These are phyloP conservation scores for Idris sp. DNA, from an alignment of 1,140 invertebrate genomes.

Conservation along the genomic window DNA sequence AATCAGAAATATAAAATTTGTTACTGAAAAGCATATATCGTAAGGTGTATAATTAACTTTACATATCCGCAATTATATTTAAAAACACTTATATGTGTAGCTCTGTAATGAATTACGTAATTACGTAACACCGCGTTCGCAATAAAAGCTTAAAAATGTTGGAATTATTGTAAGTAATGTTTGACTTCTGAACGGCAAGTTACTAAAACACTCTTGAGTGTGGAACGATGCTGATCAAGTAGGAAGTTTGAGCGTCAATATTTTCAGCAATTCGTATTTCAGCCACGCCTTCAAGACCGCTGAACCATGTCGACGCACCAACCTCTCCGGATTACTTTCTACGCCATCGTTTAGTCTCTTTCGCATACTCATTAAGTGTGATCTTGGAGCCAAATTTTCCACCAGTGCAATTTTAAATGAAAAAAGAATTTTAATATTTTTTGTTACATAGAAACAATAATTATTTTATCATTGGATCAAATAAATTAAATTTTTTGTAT, in stretches of 20 bases:
- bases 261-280: slow-evolving; percentile 60
- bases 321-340: slow-evolving; percentile 60
- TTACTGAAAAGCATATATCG: too few species aligned
- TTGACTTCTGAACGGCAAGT: slow-evolving; percentile 33
- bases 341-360: slow-evolving; percentile 38
- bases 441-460: too few species aligned
- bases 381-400: slow-evolving; percentile 15
- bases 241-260: slow-evolving; percentile 56
- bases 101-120: slow-evolving; percentile 34
- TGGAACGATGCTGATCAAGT: slow-evolving; percentile 44
- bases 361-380: slow-evolving; percentile 48
- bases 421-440: too few species aligned
- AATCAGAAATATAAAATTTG: too few species aligned
- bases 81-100: too few species aligned
- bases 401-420: neutral
- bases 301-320: slow-evolving; percentile 57
- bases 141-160: slow-evolving; percentile 16
- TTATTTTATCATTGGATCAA: too few species aligned
- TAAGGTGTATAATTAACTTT: too few species aligned
- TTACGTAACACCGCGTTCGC: slow-evolving; percentile 24
- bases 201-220: slow-evolving; percentile 39
- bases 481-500: neutral
- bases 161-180: slow-evolving; percentile 26
- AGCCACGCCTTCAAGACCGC: slow-evolving; percentile 59
- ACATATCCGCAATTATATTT: too few species aligned